Evolutionary conservation across 2,113 vertebrate species (phyloP), one percentile per base, ranked within the genome.

Genomic region (Smithornis capensis): DNA sequence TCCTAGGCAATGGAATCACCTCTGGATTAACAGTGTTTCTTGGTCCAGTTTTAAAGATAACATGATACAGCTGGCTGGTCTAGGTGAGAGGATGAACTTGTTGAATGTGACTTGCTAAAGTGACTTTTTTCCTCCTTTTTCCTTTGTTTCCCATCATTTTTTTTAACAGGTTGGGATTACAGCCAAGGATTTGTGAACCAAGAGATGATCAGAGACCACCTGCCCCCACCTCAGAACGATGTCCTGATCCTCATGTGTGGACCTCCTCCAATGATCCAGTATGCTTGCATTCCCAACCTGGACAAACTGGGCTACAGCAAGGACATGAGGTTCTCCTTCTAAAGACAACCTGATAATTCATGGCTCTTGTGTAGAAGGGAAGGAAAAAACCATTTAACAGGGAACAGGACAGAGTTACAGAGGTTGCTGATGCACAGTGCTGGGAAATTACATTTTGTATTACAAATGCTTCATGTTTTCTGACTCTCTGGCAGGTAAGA

Each of bases 231-330:
- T 0, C 87, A 98, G 3, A 98, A 98, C 0, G 98, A 99, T 76
- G 98, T 98, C 7, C 98, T 99, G 78, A 97, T 99, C 84, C 98
- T 99, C 68, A 99, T 99, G 99, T 99, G 99, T 5, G 99, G 99
- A 2, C 99, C 99, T 12, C 99, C 99, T 7, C 99, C 99, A 4
- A 99, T 99, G 99, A 99, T 99, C 97, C 99, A 99, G 98, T 99
- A 98, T 2, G 99, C 99, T 74, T 99, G 99, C 97, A 98, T 98
- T 98, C 99, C 99, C 80, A 99, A 98, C 96, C 97, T 99, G 96
- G 99, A 99, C 76, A 99, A 98, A 70, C 98, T 99, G 42, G 98
- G 98, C 49, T 98, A 99, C 87, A 29, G 97, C 59, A 95, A 88
- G 82, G 98, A 98, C 90, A 97, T 95, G 94, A 98, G 98, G 79